phyloP scores from a whole-genome alignment of 2,888 invertebrate species.

The Chironomus tentans region DNA sequence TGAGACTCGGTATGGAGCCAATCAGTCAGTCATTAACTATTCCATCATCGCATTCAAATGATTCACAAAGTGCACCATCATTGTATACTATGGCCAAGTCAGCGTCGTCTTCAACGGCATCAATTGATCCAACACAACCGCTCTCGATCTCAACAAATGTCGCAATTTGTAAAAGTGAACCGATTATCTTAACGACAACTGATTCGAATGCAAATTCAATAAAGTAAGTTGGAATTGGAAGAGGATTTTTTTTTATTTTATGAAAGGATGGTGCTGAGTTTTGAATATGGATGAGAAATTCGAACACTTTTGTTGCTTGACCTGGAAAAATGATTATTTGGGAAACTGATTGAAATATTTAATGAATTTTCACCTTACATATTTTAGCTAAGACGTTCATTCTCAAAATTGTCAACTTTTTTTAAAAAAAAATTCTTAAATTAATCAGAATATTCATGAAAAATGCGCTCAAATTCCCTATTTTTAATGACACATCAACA shows the following conservation, averaged over 20 bases:
- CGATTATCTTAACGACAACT: conserved; percentile 13
- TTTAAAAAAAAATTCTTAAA: too few relatives aligned
- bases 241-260: background rate
- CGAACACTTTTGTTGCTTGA: too few relatives aligned
- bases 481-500: too few relatives aligned
- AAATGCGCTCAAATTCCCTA: too few relatives aligned
- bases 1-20: conserved; percentile 91
- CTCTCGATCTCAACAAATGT: conserved; percentile 13
- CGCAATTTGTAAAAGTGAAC: conserved; percentile 12
- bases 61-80: background rate
- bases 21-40: conserved; percentile 76
- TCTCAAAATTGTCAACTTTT: too few relatives aligned
- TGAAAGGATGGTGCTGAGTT: too few relatives aligned
- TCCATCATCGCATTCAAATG: conserved; percentile 30
- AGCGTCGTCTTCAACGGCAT: conserved; percentile 8
- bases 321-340: too few relatives aligned
- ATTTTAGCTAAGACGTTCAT: too few relatives aligned
- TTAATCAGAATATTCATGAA: too few relatives aligned
- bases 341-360: too few relatives aligned
- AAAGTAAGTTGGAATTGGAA: conserved; percentile 10
- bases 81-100: conserved; percentile 31
- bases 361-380: too few relatives aligned
- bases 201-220: conserved; percentile 22
- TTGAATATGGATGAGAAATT: too few relatives aligned
- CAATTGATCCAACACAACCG: conserved; percentile 2